Evolutionary conservation across 2,113 vertebrate species (phyloP).

Genomic region (Fukomys damarensis): DNA sequence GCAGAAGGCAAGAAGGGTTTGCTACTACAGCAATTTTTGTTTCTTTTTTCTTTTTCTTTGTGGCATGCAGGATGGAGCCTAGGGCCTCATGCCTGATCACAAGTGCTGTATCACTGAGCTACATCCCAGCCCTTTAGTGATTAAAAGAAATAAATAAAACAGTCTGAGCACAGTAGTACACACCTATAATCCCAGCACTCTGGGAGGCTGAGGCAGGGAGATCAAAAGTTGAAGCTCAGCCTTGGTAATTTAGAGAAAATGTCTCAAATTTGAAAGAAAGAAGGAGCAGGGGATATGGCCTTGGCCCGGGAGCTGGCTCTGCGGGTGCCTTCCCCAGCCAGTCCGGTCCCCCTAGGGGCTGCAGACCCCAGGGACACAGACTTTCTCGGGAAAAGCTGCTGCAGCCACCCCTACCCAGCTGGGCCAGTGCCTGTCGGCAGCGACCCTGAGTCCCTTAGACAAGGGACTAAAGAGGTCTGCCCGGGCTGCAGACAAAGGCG

Average conservation of each 20-base stretch:
- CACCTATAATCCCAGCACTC: not conserved
- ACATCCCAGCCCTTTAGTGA: not conserved
- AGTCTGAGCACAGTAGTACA: not conserved
- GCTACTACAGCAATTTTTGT: not conserved
- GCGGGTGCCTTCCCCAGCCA: conserved; percentile 1
- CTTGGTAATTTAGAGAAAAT: not conserved
- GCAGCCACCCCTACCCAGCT: conserved; percentile 25
- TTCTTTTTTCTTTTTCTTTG: not conserved
- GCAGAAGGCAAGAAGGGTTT: not conserved
- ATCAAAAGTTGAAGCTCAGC: not conserved
- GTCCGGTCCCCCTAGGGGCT: rapidly evolving
- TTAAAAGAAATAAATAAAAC: not conserved
- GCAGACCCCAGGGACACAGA: not conserved
- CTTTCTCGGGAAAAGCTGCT: not conserved
- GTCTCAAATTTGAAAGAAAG: not conserved
- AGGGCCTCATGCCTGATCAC: not conserved
- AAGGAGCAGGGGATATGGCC: not conserved
- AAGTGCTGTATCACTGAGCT: not conserved
- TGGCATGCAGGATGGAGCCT: not conserved
- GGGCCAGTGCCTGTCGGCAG: conserved; percentile 72
- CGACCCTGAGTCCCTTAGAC: conserved; percentile 75
- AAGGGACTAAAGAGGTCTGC: conserved; percentile 79
- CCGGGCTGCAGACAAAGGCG: conserved; percentile 80
- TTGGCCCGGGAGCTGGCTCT: not conserved
- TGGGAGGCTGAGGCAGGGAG: not conserved